phyloP scores from a whole-genome alignment of 2,113 vertebrate genomes.

The Cygnus atratus region DNA sequence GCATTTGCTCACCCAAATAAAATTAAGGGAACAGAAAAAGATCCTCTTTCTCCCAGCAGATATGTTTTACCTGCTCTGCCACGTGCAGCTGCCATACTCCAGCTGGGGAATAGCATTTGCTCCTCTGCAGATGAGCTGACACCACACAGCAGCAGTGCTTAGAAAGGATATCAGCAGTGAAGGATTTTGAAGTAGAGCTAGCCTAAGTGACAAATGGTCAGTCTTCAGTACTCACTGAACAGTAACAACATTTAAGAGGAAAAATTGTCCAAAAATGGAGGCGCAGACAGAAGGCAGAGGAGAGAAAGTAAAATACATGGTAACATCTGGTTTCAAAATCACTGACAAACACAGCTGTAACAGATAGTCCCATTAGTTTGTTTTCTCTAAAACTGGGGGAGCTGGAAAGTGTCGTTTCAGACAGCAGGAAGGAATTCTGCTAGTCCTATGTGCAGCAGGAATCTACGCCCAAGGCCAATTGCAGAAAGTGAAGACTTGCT shows the following conservation, averaged over 20 bases:
- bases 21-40: not conserved
- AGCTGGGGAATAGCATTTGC: not conserved
- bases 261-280: not conserved
- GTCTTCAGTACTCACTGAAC: not conserved
- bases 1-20: not conserved
- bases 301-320: not conserved
- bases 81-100: not conserved
- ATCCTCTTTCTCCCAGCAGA: not conserved
- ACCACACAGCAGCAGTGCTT: rapidly evolving
- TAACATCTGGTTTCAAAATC: not conserved
- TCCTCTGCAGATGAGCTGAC: not conserved
- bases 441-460: not conserved
- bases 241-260: not conserved
- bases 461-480: not conserved
- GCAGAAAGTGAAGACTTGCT: not conserved
- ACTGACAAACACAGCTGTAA: not conserved
- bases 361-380: not conserved
- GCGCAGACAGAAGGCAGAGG: not conserved
- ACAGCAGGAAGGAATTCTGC: not conserved
- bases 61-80: not conserved
- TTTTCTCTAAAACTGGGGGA: not conserved
- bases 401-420: not conserved
- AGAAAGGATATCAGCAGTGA: not conserved
- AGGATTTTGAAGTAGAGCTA: not conserved
- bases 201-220: not conserved